phyloP scores from a whole-genome alignment of 2,797 vertebrate species.

The Mico argentatus region DNA sequence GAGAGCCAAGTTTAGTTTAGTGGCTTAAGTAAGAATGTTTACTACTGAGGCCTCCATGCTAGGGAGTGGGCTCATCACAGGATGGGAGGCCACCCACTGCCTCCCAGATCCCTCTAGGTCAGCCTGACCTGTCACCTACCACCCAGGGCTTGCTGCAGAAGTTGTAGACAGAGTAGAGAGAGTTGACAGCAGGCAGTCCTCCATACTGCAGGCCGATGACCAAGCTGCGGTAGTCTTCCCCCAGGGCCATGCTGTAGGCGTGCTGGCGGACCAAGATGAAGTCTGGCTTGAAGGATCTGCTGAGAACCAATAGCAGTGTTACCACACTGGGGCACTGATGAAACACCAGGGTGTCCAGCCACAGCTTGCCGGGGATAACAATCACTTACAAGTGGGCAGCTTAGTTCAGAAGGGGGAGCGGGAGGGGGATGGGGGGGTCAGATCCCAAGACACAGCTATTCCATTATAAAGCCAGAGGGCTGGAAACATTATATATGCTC shows the following conservation, averaged over 20 bases:
- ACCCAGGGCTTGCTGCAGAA: constrained; percentile 99
- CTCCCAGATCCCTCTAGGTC: not conserved
- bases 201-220: constrained; percentile 96
- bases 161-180: constrained; percentile 97
- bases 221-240: constrained; percentile 95
- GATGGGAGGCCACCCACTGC: not conserved
- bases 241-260: constrained; percentile 95
- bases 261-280: constrained; percentile 96
- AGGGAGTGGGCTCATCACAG: not conserved
- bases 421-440: not conserved
- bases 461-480: not conserved
- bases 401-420: not conserved
- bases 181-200: constrained; percentile 91
- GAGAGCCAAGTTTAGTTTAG: not conserved
- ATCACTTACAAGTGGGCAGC: not conserved
- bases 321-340: rapidly evolving
- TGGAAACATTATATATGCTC: not conserved
- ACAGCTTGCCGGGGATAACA: not conserved
- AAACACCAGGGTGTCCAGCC: too few species aligned
- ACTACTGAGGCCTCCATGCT: not conserved
- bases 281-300: constrained; percentile 96
- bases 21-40: not conserved
- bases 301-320: not conserved
- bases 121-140: constrained; percentile 80
- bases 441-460: not conserved